Evolutionary conservation across 2,888 invertebrate genomes (phyloP), one percentile per base, ranked within the genome.

Genomic region (Chaitophorus viminalis): DNA sequence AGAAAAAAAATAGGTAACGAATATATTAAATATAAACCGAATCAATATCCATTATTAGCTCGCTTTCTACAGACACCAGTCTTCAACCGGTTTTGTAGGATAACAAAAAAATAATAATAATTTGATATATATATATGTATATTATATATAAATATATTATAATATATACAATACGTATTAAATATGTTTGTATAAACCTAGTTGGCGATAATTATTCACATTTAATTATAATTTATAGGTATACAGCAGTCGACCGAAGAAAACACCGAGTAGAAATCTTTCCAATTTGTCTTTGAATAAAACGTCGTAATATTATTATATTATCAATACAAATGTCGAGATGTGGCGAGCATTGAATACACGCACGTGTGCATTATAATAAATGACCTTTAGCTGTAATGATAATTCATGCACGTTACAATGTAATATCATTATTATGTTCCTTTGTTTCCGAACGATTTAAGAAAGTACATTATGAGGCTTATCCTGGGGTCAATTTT

Each of bases 221-320:
- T 72, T 79, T 79, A 74, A 86, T 86, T 86, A 86, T 54, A 25
- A 76, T 6, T n/a, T n/a, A n/a, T n/a, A n/a, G n/a, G n/a, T n/a
- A 18, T 76, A 65, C 18, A 33, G 54, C 33, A 18, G 65, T 29
- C 25, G 17, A 18, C 31, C 74, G 18, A 39, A 39, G 86, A 87
- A 79, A 81, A n/a, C 65, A 17, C n/a, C 11, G n/a, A 5, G 39
- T 87, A 87, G 79, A 87, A 87, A 87, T 81, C 86, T 70, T 77
- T 74, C 74, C 33, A 21, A 54, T 84, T 65, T 31, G 70, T 39
- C 60, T 54, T 54, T 31, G 25, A 70, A 86, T 31, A 81, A 81
- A 83, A 74, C 78, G 54, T 18, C 54, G 29, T 79, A 29, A 65
- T 84, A 83, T 65, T 25, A 60, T 33, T 60, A 33, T 3, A 6